Evolutionary conservation across 2,113 vertebrate species (phyloP), one percentile per base, ranked within the genome.

Genomic region (Empidonax alnorum): DNA sequence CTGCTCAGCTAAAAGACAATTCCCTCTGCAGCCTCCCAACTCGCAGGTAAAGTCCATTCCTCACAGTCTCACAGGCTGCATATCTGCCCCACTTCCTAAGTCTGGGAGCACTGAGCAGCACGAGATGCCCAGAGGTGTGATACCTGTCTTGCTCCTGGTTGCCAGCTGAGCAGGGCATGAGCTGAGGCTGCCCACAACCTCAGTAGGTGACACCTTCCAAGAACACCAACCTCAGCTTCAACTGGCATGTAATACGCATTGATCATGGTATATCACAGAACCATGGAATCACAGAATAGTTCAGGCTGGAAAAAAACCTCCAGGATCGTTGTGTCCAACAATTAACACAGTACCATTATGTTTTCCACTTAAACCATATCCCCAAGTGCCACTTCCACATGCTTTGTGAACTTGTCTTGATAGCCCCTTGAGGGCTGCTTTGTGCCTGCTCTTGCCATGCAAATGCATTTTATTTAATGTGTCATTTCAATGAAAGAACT

Each of bases 191-290:
- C 67, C 52, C 44, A 22, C 20, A 19, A 1, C 4, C 59, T 35
- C 65, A 61, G 33, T 0, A 71, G 47, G 56, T 28, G 37, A 76
- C 59, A 50, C 12, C 19, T 17, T 49, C 55, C 31, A 30, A 66
- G 41, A 83, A 4, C n/a, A 65, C 14, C 61, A 66, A 6, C 15
- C 35, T 33, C 37, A 52, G 10, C 20, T 66, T 87, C 62, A 47
- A 10, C 4, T 3, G 1, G 13, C 7, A 2, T 2, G 23, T 27
- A 30, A 33, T 20, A 23, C 2, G 4, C 0, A 0, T 39, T 39
- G 11, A 10, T 10, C 42, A 21, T 2, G 1, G 52, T 17, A 9
- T 21, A 20, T 14, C 47, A 47, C 9, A 53, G 33, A n/a, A 24
- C n/a, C 42, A 25, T 18, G 46, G 31, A 46, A 46, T 35, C 62